These are phyloP conservation scores for Thripadectes ignobilis DNA, from an alignment of 2,797 vertebrate species.

Conservation along the genomic window DNA sequence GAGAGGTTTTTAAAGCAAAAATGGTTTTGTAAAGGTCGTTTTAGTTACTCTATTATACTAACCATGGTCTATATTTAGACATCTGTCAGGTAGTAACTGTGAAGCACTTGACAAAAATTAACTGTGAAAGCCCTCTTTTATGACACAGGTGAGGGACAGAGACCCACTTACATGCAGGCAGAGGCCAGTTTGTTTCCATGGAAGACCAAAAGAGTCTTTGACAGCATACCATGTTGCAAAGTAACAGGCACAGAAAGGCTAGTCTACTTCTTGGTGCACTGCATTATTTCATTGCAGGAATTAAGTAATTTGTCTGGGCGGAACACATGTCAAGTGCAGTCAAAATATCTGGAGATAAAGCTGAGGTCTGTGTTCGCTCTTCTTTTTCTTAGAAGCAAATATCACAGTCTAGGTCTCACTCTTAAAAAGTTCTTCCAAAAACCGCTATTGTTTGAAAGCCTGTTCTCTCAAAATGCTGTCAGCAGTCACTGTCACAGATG, in stretches of 20 bases:
- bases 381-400: neutral
- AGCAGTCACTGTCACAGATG: neutral
- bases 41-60: neutral
- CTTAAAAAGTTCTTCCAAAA: neutral
- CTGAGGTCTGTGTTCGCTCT: neutral
- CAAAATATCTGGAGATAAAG: neutral
- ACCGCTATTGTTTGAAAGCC: neutral
- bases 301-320: neutral
- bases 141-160: neutral
- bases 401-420: neutral
- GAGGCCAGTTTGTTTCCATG: neutral
- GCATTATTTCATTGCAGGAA: neutral
- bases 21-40: neutral
- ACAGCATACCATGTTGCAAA: neutral
- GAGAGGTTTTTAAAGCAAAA: constrained; percentile 12
- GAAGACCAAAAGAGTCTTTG: neutral
- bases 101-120: neutral
- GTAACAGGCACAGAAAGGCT: neutral
- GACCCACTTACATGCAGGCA: neutral
- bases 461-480: neutral
- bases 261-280: neutral
- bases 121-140: neutral
- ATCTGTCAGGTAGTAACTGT: neutral
- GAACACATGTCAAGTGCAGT: neutral
- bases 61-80: neutral